Evolutionary conservation across 1,140 invertebrate species (phyloP).

Genomic region (Berghia stephanieae): DNA sequence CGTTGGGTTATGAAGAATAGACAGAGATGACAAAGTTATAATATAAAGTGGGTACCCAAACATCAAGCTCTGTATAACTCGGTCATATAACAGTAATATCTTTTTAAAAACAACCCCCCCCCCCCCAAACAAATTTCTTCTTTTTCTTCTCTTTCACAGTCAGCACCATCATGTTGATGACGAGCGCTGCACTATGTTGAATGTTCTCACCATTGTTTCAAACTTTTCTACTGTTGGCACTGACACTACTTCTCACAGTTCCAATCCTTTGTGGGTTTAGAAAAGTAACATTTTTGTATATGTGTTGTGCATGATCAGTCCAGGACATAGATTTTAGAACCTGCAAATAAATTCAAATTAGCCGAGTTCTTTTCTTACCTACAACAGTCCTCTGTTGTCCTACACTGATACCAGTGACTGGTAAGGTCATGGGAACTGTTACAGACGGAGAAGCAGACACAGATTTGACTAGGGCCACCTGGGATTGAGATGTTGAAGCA

Average conservation of each 20-base stretch:
- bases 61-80: too few relatives aligned
- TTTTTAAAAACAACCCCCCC: too few relatives aligned
- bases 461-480: slow-evolving; percentile 53
- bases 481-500: slow-evolving; percentile 34
- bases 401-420: slow-evolving; percentile 53
- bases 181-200: too few relatives aligned
- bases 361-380: slow-evolving; percentile 25
- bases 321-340: background rate
- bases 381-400: slow-evolving; percentile 46
- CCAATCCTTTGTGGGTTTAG: too few relatives aligned
- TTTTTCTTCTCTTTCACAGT: too few relatives aligned
- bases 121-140: too few relatives aligned
- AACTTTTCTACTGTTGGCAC: background rate
- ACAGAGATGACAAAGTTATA: too few relatives aligned
- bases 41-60: too few relatives aligned
- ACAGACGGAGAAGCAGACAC: slow-evolving; percentile 48
- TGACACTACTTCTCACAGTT: too few relatives aligned
- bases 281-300: background rate
- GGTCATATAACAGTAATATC: too few relatives aligned
- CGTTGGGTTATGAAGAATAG: too few relatives aligned
- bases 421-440: slow-evolving; percentile 47
- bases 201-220: background rate
- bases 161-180: too few relatives aligned
- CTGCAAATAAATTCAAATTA: background rate
- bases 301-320: background rate